Evolutionary conservation across 2,113 vertebrate genomes (phyloP).

Genomic region (Agelaius phoeniceus): DNA sequence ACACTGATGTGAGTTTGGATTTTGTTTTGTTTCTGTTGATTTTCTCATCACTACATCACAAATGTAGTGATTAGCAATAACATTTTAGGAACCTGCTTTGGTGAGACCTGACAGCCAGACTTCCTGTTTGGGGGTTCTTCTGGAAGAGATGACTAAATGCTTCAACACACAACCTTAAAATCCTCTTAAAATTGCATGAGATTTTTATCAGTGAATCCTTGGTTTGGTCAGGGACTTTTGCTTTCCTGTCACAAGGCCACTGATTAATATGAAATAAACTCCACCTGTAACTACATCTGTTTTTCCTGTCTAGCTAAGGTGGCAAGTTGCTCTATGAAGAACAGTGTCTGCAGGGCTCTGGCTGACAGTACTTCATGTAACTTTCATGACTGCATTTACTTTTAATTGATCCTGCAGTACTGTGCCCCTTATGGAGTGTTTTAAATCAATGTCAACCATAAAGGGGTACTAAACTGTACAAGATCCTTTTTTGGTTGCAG

Average conservation of each 20-base stretch:
- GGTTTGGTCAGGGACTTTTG: not conserved
- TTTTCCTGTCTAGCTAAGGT: not conserved
- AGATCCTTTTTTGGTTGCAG: not conserved
- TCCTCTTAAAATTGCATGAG: not conserved
- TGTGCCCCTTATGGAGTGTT: constrained; percentile 23
- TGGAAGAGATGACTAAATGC: not conserved
- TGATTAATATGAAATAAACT: not conserved
- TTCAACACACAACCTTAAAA: not conserved
- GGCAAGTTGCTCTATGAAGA: not conserved
- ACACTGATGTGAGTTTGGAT: not conserved
- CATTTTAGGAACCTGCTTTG: not conserved
- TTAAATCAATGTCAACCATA: constrained; percentile 47
- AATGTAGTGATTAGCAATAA: not conserved
- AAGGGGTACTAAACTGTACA: constrained; percentile 37
- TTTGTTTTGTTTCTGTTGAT: not conserved
- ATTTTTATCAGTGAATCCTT: not conserved
- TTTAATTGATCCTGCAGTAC: constrained; percentile 26
- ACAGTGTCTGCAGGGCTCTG: not conserved
- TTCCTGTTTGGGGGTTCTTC: not conserved
- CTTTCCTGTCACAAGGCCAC: not conserved
- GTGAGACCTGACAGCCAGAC: not conserved
- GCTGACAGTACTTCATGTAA: constrained; percentile 46
- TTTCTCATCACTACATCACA: not conserved
- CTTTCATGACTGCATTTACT: constrained; percentile 43
- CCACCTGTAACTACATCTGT: not conserved